Evolutionary conservation across 1,140 invertebrate genomes (phyloP), one percentile per base, ranked within the genome.

Genomic region (Caenorhabditis briggsae): DNA sequence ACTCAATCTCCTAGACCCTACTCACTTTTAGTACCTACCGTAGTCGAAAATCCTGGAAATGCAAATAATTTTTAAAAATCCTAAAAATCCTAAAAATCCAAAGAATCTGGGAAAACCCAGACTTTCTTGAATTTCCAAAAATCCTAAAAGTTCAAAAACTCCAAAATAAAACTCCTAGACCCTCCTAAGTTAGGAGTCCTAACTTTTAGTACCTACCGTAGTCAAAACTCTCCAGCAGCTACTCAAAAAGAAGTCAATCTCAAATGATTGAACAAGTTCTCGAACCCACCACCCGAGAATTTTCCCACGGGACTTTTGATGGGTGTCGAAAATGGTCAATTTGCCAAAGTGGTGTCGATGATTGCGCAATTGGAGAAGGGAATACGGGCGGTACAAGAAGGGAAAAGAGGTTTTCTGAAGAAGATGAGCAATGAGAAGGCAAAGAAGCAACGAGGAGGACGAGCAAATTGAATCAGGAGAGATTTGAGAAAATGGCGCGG

Each of bases 331-430:
- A 33, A 33, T 33, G 33, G 33, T 33, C 70, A 78, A 78, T 78
- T 78, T 50, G 70, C 7, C 70, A 78, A 78, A 78, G 65, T 74
- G 41, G 65, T n/a, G 43, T 50, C 70, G 50, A 78, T 78, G 46
- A 78, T 78, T 78, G 70, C 70, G 70, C 70, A 78, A 78, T 78
- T 78, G 70, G 70, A 20, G 70, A 16, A 33, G 12, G 18, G 33
- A 41, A 25, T 9, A 25, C 11, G 11, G 43, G 64, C 43, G 18
- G 41, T 25, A 11, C 23, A 33, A 64, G 25, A 64, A 64, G 41
- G 70, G 50, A 23, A 33, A 14, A 78, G 20, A 6, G 20, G 20
- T 33, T 33, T 33, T 33, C 33, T 46, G n/a, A 46, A 6, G 43
- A 46, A 6, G n/a, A 64, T 11, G 33, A 33, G 14, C 8, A 33